A percentile compares a stretch with the other conserved stretches of the same genome.
Evolutionary conservation across 2,888 invertebrate species (phyloP).

Genomic region (Gryllus longicercus): DNA sequence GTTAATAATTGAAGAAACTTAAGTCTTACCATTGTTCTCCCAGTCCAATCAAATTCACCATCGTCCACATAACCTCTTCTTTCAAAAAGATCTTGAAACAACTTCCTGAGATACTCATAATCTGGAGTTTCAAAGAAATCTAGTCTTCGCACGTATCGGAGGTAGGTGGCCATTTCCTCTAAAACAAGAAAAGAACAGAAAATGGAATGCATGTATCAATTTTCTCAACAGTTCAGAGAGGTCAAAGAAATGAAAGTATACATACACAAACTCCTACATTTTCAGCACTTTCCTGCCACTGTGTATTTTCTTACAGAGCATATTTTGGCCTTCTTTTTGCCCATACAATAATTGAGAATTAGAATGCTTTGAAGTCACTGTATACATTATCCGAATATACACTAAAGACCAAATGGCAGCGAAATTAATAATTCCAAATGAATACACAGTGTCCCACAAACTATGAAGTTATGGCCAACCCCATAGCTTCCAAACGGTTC

Average conservation of each 20-base stretch:
- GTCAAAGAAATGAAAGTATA: background rate
- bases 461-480: no score
- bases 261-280: background rate
- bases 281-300: background rate
- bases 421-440: no score
- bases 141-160: constrained; percentile 91
- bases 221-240: background rate
- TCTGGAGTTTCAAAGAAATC: constrained; percentile 99
- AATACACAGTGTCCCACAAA: no score
- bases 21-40: constrained; percentile 63
- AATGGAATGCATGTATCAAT: background rate
- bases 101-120: constrained; percentile 95
- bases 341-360: no score
- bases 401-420: no score
- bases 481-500: no score
- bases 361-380: no score
- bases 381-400: no score
- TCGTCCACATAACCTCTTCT: constrained; percentile 83
- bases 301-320: no score
- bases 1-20: constrained; percentile 19
- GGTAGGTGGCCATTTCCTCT: constrained; percentile 96
- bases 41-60: constrained; percentile 94
- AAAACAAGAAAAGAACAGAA: constrained; percentile 43
- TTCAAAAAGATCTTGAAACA: constrained; percentile 90
- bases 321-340: no score